phyloP scores from a whole-genome alignment of 2,888 invertebrate species.

The Copidosoma aretas region DNA sequence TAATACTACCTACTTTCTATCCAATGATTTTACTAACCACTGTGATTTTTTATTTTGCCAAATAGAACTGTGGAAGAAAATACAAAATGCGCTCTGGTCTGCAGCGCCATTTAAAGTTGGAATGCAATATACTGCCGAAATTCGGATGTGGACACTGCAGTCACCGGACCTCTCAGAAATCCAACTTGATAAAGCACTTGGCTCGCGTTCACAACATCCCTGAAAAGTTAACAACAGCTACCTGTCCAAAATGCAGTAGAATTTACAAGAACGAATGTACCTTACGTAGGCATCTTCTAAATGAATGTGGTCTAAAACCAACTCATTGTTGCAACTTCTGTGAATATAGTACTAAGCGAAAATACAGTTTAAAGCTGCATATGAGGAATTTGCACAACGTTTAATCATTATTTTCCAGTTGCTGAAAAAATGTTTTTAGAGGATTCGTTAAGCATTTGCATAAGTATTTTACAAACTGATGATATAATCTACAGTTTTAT shows the following conservation, averaged over 20 bases:
- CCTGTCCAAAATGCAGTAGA: slow-evolving; percentile 58
- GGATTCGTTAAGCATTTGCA: too few relatives aligned
- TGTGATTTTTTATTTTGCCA: not conserved
- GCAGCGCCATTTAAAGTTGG: slow-evolving; percentile 35
- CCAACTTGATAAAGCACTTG: slow-evolving; percentile 50
- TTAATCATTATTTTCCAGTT: too few relatives aligned
- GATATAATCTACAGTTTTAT: too few relatives aligned
- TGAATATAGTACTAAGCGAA: slow-evolving; percentile 7
- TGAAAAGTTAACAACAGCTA: slow-evolving; percentile 31
- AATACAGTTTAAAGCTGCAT: not conserved
- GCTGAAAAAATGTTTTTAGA: too few relatives aligned
- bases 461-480: too few relatives aligned
- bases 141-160: slow-evolving; percentile 56
- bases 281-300: not conserved
- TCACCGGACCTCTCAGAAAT: slow-evolving; percentile 46
- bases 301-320: slow-evolving; percentile 4
- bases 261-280: slow-evolving; percentile 51
- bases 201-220: slow-evolving; percentile 45
- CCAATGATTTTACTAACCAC: not conserved
- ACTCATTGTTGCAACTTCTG: slow-evolving; percentile 2
- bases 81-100: not conserved
- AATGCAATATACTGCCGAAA: slow-evolving; percentile 42
- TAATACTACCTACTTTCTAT: not conserved
- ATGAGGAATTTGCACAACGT: not conserved
- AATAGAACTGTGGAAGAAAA: slow-evolving; percentile 5